phyloP scores from a whole-genome alignment of 2,113 vertebrate genomes.

The Ivindomyrus marchei region DNA sequence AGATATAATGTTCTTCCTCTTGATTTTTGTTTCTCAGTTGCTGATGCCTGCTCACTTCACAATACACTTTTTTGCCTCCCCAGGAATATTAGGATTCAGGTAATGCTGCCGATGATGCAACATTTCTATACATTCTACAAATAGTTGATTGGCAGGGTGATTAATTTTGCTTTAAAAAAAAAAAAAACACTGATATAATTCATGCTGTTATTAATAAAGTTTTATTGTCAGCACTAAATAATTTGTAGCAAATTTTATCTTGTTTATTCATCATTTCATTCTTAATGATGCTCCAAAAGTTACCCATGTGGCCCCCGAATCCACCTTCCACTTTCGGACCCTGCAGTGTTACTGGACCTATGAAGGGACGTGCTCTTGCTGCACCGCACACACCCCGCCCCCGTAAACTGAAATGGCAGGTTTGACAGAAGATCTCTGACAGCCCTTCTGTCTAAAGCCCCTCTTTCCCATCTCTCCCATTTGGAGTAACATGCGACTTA shows the following conservation, averaged over 20 bases:
- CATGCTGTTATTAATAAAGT: neutral
- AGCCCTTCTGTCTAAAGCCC: neutral
- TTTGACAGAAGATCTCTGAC: slow-evolving; percentile 3
- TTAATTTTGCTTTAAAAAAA: neutral
- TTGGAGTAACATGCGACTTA: neutral
- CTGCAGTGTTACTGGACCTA: neutral
- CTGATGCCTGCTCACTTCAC: neutral
- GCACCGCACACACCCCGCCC: neutral
- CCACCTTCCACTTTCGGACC: neutral
- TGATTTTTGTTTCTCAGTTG: neutral
- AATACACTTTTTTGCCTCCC: neutral
- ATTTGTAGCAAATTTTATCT: neutral
- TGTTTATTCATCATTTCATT: neutral
- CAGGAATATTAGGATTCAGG: neutral
- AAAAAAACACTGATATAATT: neutral
- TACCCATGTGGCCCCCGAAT: neutral
- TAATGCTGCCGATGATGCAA: neutral
- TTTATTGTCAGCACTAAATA: neutral
- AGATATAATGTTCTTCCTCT: neutral
- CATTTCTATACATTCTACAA: neutral
- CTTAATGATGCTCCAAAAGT: neutral
- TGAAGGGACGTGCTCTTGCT: neutral
- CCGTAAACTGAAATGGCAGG: neutral
- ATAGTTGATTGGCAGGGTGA: neutral
- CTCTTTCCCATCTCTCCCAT: neutral